These are phyloP conservation scores for Calycopis cecrops DNA, from an alignment of 1,140 invertebrate genomes.

Conservation along the genomic window DNA sequence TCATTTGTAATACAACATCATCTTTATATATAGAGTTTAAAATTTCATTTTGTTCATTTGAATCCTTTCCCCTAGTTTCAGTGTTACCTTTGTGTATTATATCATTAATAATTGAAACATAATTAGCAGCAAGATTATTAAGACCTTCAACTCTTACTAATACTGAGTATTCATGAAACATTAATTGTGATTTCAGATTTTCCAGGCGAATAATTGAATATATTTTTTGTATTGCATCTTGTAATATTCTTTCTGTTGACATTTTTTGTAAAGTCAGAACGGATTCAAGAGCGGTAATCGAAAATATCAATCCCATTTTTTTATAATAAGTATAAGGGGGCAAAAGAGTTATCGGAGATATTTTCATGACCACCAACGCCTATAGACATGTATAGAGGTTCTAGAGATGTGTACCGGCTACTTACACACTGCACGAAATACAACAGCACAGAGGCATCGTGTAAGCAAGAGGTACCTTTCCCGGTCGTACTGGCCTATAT, in stretches of 20 bases:
- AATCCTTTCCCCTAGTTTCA: slow-evolving; percentile 21
- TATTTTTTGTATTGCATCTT: slow-evolving; percentile 32
- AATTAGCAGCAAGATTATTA: slow-evolving; percentile 32
- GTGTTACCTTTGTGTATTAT: slow-evolving; percentile 33
- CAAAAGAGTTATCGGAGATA: too few species aligned
- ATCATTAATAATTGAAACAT: slow-evolving; percentile 44
- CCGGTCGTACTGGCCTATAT: too few species aligned
- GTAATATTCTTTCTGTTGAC: slow-evolving; percentile 21
- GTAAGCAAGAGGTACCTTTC: too few species aligned
- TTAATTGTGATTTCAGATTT: slow-evolving; percentile 24
- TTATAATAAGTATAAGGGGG: too few species aligned
- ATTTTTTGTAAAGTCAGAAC: background rate
- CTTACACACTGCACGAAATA: too few species aligned
- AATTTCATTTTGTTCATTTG: too few species aligned
- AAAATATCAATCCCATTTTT: too few species aligned
- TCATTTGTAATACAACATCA: slow-evolving; percentile 30
- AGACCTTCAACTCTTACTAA: slow-evolving; percentile 32
- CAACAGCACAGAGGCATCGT: too few species aligned
- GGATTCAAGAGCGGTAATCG: too few species aligned
- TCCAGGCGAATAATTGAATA: slow-evolving; percentile 34
- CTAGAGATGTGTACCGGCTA: too few species aligned
- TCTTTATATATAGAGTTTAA: slow-evolving; percentile 8
- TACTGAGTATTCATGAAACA: slow-evolving; percentile 35
- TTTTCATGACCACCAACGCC: too few species aligned
- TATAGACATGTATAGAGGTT: too few species aligned